phyloP scores from a whole-genome alignment of 2,888 invertebrate species.

The Leucoptera coffeella region DNA sequence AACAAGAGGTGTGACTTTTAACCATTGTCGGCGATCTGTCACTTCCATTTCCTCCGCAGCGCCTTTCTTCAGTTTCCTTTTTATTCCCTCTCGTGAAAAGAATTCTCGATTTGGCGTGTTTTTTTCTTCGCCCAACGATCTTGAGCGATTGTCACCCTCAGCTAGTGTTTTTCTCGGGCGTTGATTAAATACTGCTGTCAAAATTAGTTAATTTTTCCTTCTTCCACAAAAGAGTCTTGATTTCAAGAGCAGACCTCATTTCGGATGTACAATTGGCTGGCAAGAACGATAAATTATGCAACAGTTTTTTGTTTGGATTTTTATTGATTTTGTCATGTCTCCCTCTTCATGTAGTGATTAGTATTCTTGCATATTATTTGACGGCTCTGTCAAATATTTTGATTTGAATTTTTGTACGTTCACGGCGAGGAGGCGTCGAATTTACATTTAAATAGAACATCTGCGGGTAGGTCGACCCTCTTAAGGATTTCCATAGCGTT shows the following conservation, averaged over 20 bases:
- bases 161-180: conserved; percentile 34
- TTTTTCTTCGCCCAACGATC: conserved; percentile 13
- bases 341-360: conserved; percentile 5
- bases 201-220: conserved; percentile 32
- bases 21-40: conserved; percentile 49
- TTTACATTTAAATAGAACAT: conserved; percentile 55
- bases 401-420: conserved; percentile 38
- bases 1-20: conserved; percentile 52
- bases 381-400: conserved; percentile 29
- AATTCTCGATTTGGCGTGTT: conserved; percentile 29
- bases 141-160: conserved; percentile 47
- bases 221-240: conserved; percentile 9
- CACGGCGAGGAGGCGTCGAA: conserved; percentile 30
- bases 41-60: conserved; percentile 39
- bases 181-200: conserved; percentile 44
- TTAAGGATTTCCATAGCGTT: conserved; percentile 32
- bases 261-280: too few relatives aligned
- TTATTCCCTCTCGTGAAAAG: conserved; percentile 44
- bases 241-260: too few relatives aligned
- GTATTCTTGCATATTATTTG: conserved; percentile 9
- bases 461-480: conserved; percentile 44
- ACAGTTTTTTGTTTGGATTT: conserved; percentile 10
- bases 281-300: too few relatives aligned
- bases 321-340: conserved; percentile 6
- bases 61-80: conserved; percentile 30